Evolutionary conservation across 2,888 invertebrate genomes (phyloP), one percentile per base, ranked within the genome.

Genomic region (Drosophila demipolita): DNA sequence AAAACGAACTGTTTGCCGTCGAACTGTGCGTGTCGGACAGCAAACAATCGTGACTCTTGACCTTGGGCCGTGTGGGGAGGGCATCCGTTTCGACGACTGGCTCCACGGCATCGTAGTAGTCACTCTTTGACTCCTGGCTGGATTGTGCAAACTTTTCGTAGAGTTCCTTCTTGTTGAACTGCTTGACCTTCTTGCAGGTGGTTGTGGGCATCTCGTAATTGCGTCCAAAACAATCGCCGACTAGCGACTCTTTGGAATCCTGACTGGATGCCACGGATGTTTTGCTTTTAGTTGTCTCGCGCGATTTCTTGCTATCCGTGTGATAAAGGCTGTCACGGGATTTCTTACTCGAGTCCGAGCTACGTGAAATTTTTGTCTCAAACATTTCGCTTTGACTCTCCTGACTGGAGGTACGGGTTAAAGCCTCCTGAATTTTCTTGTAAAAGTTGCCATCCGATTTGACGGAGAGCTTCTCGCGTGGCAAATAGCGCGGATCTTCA

Each of bases 371-470:
- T 93, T 95, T 95, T 0, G 95, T 94, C 87, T 96, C 96, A 84
- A 95, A 95, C 82, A 95, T 94, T 88, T 96, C 96, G 78, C 95
- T 95, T 82, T 95, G 95, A 29, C 96, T 96, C 88, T 96, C 96
- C 80, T 95, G 94, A 90, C 96, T 96, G 1, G 96, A 96, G 11
- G 95, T 95, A 50, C 96, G 94, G 0, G 96, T 95, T 33, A 95
- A 94, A 1, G 94, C 94, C 36, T 95, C 94, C 87, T 95, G 95
- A 67, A 96, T 95, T 85, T 95, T 95, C 86, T 96, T 96, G 84
- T 96, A 96, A 90, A 96, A 96, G 83, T 94, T 95, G 4, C 96
- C 96, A 89, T 96, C 96, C 0, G 96, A 96, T 90, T 96, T 95
- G 12, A 96, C 95, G 15, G 95, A 95, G 15, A 96, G 93, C 73